A percentile compares a stretch with the other conserved stretches of the same genome.
Conservation (phyloP, 1,140 invertebrate genomes). For the Hermatobates lingyangjiaoensis region DNA sequence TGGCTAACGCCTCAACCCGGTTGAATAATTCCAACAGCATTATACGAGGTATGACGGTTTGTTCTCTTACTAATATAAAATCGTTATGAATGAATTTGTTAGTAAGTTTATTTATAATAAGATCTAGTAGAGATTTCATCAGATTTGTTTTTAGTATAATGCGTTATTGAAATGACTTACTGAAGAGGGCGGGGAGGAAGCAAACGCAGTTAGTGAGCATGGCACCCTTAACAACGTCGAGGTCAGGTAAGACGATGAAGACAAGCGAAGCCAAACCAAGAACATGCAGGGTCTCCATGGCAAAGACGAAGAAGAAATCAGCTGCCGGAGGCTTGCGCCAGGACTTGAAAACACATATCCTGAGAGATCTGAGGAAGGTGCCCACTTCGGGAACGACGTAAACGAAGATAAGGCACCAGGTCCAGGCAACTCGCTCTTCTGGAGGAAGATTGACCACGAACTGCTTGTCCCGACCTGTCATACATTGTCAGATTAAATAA, state of each 20-base stretch:
- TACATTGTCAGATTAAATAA: too few species aligned
- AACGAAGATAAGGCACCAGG: constrained; percentile 77
- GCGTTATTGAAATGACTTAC: too few species aligned
- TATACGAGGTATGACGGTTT: too few species aligned
- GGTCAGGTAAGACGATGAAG: constrained; percentile 68
- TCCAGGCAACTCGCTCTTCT: constrained; percentile 73
- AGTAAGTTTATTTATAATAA: too few species aligned
- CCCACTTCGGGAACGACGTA: constrained; percentile 75
- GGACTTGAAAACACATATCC: constrained; percentile 76
- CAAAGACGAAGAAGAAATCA: constrained; percentile 34
- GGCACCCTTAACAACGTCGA: constrained; percentile 79
- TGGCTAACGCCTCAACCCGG: too few species aligned
- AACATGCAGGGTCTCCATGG: constrained; percentile 73
- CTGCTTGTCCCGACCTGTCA: constrained; percentile 64
- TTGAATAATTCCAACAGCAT: too few species aligned
- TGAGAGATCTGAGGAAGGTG: constrained; percentile 56
- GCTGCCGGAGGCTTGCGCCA: constrained; percentile 18
- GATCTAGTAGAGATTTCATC: too few species aligned
- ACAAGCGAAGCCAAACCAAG: constrained; percentile 67
- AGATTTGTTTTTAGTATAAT: too few species aligned
- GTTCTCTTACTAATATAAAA: too few species aligned
- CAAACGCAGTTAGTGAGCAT: constrained; percentile 89
- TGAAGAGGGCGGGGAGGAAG: constrained; percentile 61
- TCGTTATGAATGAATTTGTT: too few species aligned
- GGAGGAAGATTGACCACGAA: constrained; percentile 58